Evolutionary conservation across 2,797 vertebrate genomes (phyloP), one percentile per base, ranked within the genome.

Genomic region (Yasuhikotakia modesta): DNA sequence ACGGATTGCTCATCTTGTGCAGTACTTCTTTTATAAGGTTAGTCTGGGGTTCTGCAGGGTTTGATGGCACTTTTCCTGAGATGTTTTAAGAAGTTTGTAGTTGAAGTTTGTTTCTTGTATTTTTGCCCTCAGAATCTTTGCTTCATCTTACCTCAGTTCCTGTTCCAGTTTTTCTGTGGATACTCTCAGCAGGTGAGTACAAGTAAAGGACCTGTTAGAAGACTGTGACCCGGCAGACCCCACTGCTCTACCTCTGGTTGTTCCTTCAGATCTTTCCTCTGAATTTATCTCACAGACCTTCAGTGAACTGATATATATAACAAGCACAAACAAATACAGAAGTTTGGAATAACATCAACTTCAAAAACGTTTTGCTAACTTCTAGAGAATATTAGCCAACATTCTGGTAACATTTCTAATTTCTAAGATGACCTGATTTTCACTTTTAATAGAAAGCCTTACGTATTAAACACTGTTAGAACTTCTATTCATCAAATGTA

Each of bases 1-100:
- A 82, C 95, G 98, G 90, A 99, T 99, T 87, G 94, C 98, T 81
- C 96, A 99, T 84, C 94, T 99, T 84, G 97, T 99, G 90, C 97
- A 99, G 82, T 99, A 99, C 93, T 99, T 99, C 94, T 99, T 99
- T 91, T 99, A 99, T 91, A 99, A 99, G 96, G 98, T 98, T 91
- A 82, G 89, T 21, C 6, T 17, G 24, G 35, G 16, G 55, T 69
- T 19, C 17, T 48, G 7, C 35, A 0, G 46, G 12, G 48, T 64
- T 55, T 17, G 13, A n/a, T n/a, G n/a, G n/a, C n/a, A n/a, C n/a
- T n/a, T n/a, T n/a, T n/a, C n/a, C n/a, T n/a, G n/a, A n/a, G n/a
- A n/a, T n/a, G n/a, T n/a, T n/a, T n/a, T n/a, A n/a, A n/a, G n/a
- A n/a, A n/a, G n/a, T n/a, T n/a, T n/a, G n/a, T n/a, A n/a, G n/a